Base-by-base conservation (phyloP, 2,888 invertebrate species). In the Gandaritis pyraliata region DNA sequence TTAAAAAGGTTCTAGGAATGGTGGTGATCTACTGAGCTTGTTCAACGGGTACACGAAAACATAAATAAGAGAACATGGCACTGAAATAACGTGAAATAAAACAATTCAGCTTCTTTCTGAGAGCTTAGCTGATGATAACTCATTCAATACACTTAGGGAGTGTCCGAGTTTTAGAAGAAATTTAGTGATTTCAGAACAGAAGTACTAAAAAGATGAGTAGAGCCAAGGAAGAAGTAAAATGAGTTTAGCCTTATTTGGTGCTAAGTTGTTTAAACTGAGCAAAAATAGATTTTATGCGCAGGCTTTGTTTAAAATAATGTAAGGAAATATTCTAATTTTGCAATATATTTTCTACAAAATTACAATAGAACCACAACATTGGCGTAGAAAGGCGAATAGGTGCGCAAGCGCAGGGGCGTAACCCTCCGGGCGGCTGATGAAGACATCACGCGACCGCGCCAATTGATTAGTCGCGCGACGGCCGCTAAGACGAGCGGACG, bases 391-490 rank as follows among this genome's bases (percentile, higher is more conserved):
- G 58, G 65, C 55, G 72, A 39, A 69, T 79, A 77, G 78, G 73
- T 78, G 78, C 73, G 78, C 80, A 75, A 73, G 83, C 82, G 85
- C 83, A 85, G 86, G 55, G 90, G 90, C 90, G 90, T 88, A 85
- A 81, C 88, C 86, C 90, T 82, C 78, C 84, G 71, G 87, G 91
- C 90, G 80, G 73, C 88, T 88, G 90, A 92, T 92, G 91, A 91
- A 91, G 91, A 89, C 91, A 92, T 92, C 91, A 91, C 84, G 86
- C 82, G 81, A 70, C 84, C 85, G 80, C 83, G 82, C 82, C 90
- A 90, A 92, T 92, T 91, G 91, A 91, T 91, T 91, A 90, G 90
- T 86, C 84, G 87, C 91, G 91, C 87, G 87, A 88, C 91, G 86
- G 81, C 77, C 83, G 80, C 70, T 76, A 80, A 77, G 72, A 72